Conservation (phyloP, 2,888 invertebrate species). For the Eumacrocentrus americanus region DNA sequence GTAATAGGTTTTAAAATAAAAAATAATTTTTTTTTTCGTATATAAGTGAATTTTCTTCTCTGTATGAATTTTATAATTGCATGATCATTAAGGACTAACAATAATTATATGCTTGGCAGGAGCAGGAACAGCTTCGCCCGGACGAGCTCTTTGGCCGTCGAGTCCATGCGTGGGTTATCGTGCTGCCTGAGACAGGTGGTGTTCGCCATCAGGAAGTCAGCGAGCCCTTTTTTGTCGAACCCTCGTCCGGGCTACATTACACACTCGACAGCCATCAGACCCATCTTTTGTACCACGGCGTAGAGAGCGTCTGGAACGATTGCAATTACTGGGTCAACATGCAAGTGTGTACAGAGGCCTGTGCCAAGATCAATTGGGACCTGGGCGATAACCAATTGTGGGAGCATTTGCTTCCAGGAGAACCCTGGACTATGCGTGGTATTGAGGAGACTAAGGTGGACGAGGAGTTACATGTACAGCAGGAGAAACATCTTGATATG, state of each 20-base stretch:
- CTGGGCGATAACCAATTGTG: slow-evolving; percentile 68
- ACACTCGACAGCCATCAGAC: slow-evolving; percentile 63
- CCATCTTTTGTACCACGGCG: slow-evolving; percentile 71
- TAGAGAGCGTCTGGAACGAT: slow-evolving; percentile 88
- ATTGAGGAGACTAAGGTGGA: slow-evolving; percentile 64
- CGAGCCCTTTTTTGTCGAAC: slow-evolving; percentile 81
- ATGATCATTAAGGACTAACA: neutral
- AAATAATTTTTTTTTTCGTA: slow-evolving; percentile 2
- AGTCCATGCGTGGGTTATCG: slow-evolving; percentile 84
- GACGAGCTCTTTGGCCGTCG: slow-evolving; percentile 74
- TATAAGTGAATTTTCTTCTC: neutral
- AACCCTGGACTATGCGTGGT: slow-evolving; percentile 65
- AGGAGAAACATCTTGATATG: slow-evolving; percentile 75
- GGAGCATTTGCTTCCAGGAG: slow-evolving; percentile 77
- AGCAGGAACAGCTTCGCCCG: slow-evolving; percentile 68
- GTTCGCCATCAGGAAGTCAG: slow-evolving; percentile 65
- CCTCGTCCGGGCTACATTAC: slow-evolving; percentile 72
- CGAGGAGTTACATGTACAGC: slow-evolving; percentile 59
- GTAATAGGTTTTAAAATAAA: no score
- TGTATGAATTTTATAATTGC: neutral
- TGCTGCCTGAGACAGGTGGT: slow-evolving; percentile 66
- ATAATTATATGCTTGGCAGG: slow-evolving; percentile 57
- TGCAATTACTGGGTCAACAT: slow-evolving; percentile 81
- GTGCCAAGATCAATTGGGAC: slow-evolving; percentile 69
- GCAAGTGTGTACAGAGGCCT: slow-evolving; percentile 65